A percentile compares a stretch with the other conserved stretches of the same genome.
Conservation (phyloP, 2,113 vertebrate genomes). For the Seriola aureovittata region DNA sequence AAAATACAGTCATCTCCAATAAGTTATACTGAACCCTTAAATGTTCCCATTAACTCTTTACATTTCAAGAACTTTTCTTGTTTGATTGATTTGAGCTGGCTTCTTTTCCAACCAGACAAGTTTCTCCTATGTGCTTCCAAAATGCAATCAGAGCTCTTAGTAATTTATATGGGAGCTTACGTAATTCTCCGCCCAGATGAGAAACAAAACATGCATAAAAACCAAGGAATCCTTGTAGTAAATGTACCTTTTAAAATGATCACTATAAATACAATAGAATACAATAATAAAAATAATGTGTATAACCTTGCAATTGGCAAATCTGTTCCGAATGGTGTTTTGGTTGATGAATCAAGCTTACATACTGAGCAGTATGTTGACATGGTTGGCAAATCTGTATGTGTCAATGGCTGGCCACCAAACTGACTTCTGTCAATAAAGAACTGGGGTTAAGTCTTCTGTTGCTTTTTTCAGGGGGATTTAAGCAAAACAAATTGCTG, state of each 20-base stretch:
- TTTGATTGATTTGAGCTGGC: background rate
- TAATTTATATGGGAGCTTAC: background rate
- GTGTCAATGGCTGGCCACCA: background rate
- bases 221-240: background rate
- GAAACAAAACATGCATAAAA: constrained; percentile 7
- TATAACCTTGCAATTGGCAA: too few relatives aligned
- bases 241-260: background rate
- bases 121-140: background rate
- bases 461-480: background rate
- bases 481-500: constrained; percentile 48
- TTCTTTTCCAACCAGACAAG: background rate
- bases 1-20: background rate
- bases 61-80: background rate
- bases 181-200: background rate
- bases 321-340: background rate
- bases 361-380: constrained; percentile 20
- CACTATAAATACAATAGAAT: too few relatives aligned
- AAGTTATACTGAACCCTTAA: background rate
- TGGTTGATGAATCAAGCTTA: background rate
- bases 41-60: background rate
- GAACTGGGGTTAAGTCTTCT: constrained; percentile 12
- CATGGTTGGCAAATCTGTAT: constrained; percentile 5
- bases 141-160: background rate
- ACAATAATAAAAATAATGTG: too few relatives aligned
- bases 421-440: constrained; percentile 13